Conservation (phyloP, 2,797 vertebrate species). For the Enteromius thamalakanensis region DNA sequence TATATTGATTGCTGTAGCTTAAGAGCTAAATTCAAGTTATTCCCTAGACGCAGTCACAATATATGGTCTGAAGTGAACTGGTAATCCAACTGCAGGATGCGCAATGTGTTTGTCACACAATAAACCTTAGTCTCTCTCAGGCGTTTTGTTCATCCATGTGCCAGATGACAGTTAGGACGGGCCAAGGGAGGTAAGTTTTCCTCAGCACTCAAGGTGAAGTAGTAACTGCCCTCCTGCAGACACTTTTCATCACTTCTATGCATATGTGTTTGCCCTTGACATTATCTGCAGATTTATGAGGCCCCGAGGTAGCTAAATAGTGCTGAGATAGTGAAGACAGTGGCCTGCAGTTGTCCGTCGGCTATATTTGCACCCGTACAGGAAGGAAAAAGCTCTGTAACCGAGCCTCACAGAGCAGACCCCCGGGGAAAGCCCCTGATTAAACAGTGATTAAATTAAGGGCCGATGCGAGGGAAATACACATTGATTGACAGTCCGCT, state of each 20-base stretch:
- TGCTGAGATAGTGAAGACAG: constrained; percentile 72
- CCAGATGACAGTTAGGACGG: constrained; percentile 14
- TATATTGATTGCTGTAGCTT: constrained; percentile 81
- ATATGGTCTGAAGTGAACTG: constrained; percentile 64
- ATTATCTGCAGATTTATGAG: constrained; percentile 77
- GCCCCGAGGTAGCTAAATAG: constrained; percentile 78
- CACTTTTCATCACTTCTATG: constrained; percentile 69
- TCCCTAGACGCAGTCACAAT: constrained; percentile 67
- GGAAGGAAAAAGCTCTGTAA: constrained; percentile 69
- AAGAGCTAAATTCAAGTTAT: constrained; percentile 76
- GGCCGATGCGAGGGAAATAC: constrained; percentile 75
- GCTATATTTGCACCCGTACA: constrained; percentile 68
- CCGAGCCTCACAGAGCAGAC: constrained; percentile 71
- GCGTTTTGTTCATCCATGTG: constrained; percentile 45
- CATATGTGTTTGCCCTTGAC: constrained; percentile 78
- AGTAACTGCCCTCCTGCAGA: constrained; percentile 64
- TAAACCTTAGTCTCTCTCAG: constrained; percentile 40
- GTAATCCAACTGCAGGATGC: constrained; percentile 71
- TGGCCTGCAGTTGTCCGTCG: constrained; percentile 67
- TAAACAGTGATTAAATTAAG: constrained; percentile 86
- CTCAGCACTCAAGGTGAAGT: constrained; percentile 50
- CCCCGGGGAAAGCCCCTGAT: constrained; percentile 77
- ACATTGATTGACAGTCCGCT: constrained; percentile 76
- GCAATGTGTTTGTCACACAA: constrained; percentile 63
- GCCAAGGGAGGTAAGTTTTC: constrained; percentile 4